These are phyloP conservation scores for Chelonia mydas DNA, from an alignment of 2,797 vertebrate species.

Conservation along the genomic window DNA sequence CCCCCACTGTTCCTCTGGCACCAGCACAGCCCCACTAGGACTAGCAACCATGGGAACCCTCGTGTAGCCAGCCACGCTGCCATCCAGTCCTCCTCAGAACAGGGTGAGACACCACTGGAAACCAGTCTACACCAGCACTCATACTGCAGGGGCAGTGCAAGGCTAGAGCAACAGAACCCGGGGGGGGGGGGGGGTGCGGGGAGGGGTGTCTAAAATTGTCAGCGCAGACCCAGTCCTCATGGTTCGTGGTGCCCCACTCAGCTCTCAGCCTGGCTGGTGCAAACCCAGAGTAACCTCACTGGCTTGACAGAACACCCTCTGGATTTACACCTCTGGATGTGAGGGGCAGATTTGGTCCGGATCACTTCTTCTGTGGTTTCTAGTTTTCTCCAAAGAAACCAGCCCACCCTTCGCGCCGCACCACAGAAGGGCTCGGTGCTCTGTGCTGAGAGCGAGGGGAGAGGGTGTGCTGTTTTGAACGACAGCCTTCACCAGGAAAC, in stretches of 20 bases:
- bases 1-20: not conserved
- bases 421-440: not conserved
- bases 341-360: not conserved
- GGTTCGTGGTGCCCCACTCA: not conserved
- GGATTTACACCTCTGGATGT: not conserved
- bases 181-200: too few species aligned
- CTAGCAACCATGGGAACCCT: not conserved
- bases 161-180: not conserved
- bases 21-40: not conserved
- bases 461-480: conserved; percentile 42
- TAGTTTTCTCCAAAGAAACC: not conserved
- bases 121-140: not conserved
- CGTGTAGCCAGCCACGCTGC: not conserved
- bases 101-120: not conserved
- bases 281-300: not conserved
- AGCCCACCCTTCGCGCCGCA: fast-evolving
- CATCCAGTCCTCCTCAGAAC: not conserved
- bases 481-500: conserved; percentile 47
- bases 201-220: not conserved
- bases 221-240: too few species aligned
- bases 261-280: not conserved
- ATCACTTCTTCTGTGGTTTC: not conserved
- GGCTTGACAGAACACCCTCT: fast-evolving
- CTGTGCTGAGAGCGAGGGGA: conserved; percentile 4
- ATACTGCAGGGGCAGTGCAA: not conserved